A percentile compares a stretch with the other conserved stretches of the same genome.
These are phyloP conservation scores for Passer montanus DNA, from an alignment of 2,113 vertebrate genomes.

Conservation along the genomic window DNA sequence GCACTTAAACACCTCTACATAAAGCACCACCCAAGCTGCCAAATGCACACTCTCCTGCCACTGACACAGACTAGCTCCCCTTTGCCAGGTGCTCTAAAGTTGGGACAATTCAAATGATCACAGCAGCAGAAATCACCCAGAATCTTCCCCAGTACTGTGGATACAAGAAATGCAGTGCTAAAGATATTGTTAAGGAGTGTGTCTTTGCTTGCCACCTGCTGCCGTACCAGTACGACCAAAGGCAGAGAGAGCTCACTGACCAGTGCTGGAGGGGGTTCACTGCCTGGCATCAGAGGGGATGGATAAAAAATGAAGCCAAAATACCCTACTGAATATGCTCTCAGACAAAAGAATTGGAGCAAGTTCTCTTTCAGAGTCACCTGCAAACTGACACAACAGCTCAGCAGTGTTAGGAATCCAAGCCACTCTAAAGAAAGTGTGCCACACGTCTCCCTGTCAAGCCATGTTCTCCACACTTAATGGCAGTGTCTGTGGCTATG, in stretches of 20 bases:
- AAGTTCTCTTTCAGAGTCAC: background rate
- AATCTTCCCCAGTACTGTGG: background rate
- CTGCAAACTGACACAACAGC: background rate
- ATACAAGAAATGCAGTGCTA: background rate
- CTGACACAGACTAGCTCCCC: background rate
- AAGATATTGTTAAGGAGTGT: fast-evolving
- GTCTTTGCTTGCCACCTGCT: background rate
- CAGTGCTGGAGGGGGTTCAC: background rate
- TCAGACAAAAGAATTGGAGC: background rate
- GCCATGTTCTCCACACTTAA: background rate
- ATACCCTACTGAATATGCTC: background rate
- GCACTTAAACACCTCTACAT: background rate
- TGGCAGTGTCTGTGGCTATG: background rate
- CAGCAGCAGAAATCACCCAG: background rate
- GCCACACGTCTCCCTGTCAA: background rate
- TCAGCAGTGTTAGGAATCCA: fast-evolving
- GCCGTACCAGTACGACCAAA: background rate
- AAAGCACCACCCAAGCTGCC: background rate
- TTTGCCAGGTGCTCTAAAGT: background rate
- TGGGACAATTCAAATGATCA: background rate
- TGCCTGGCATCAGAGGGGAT: background rate
- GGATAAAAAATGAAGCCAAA: background rate
- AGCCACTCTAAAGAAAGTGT: background rate
- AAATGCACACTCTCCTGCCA: background rate
- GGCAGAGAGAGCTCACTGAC: background rate